Evolutionary conservation across 2,797 vertebrate species (phyloP), one percentile per base, ranked within the genome.

Genomic region (Dermochelys coriacea): DNA sequence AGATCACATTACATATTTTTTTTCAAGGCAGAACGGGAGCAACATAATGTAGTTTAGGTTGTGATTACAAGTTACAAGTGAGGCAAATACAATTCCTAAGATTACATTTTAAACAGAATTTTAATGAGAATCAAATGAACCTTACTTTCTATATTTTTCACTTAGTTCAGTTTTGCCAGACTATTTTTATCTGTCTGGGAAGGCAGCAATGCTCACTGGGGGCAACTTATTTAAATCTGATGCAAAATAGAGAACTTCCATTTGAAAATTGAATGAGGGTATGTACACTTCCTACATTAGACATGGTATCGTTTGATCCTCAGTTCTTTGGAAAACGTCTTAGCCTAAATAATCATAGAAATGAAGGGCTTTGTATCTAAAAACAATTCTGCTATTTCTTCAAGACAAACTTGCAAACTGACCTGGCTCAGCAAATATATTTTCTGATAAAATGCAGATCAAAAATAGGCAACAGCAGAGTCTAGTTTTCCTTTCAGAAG

Each of bases 21-120:
- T 93, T 92, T 93, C 95, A 95, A 96, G 93, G 94, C 37, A 96
- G 80, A 97, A 97, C 89, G 55, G 59, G 90, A 97, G 96, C 93
- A 96, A 89, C 47, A 45, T 92, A 91, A 97, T 93, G 9, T 74
- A 97, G 94, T 97, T 96, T 92, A 91, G 91, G 84, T 96, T 93
- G 88, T 90, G 64, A 84, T 80, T 1, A 1, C 49, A 57, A 90
- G 47, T 85, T 94, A 89, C 79, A 95, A 88, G 11, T 88, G 45
- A 96, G 93, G 68, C 23, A 97, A 97, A 97, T 29, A 89, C 10
- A 95, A 86, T 83, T 97, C 93, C 81, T 78, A 34, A 91, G 80
- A 84, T 81, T 95, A 75, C 18, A 97, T 95, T 82, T 86, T 95
- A 94, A 97, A 91, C 27, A 93, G 41, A 94, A 81, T 95, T 96